Evolutionary conservation across 2,888 invertebrate genomes (phyloP).

Genomic region (Caenorhabditis auriculariae): DNA sequence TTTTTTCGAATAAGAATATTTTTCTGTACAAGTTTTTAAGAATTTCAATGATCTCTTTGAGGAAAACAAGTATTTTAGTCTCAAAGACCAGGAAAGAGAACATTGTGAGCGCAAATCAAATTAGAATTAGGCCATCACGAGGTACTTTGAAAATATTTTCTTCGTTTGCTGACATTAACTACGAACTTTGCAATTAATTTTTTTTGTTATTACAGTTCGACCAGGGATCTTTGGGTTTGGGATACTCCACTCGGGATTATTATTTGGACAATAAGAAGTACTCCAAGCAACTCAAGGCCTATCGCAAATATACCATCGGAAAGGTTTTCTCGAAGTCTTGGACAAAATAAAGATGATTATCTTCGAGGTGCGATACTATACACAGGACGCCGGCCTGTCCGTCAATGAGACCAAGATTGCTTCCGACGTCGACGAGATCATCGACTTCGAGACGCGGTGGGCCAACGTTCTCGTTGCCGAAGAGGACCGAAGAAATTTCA

Average conservation of each 20-base stretch:
- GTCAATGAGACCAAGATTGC: slow-evolving; percentile 43
- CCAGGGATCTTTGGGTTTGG: slow-evolving; percentile 60
- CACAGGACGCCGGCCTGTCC: slow-evolving; percentile 45
- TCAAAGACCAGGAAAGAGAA: not conserved
- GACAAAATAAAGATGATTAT: not conserved
- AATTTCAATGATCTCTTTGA: too few relatives aligned
- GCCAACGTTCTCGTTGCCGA: slow-evolving; percentile 57
- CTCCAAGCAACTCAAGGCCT: slow-evolving; percentile 59
- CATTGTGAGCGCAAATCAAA: too few relatives aligned
- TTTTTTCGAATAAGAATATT: too few relatives aligned
- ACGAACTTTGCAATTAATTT: slow-evolving; percentile 11
- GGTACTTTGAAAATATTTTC: not conserved
- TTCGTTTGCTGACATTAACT: too few relatives aligned
- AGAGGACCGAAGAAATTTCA: slow-evolving; percentile 56
- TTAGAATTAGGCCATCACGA: too few relatives aligned
- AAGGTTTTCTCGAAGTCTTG: slow-evolving; percentile 17
- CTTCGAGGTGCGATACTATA: slow-evolving; percentile 39
- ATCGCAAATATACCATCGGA: slow-evolving; percentile 49
- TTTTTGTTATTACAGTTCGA: too few relatives aligned
- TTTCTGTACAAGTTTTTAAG: too few relatives aligned
- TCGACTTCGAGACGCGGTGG: slow-evolving; percentile 54
- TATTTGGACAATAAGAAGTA: slow-evolving; percentile 59
- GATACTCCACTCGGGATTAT: slow-evolving; percentile 59
- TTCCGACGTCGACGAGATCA: slow-evolving; percentile 53
- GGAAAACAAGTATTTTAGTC: too few relatives aligned